Evolutionary conservation across 2,797 vertebrate genomes (phyloP).

Genomic region (Kryptopterus vitreolus): DNA sequence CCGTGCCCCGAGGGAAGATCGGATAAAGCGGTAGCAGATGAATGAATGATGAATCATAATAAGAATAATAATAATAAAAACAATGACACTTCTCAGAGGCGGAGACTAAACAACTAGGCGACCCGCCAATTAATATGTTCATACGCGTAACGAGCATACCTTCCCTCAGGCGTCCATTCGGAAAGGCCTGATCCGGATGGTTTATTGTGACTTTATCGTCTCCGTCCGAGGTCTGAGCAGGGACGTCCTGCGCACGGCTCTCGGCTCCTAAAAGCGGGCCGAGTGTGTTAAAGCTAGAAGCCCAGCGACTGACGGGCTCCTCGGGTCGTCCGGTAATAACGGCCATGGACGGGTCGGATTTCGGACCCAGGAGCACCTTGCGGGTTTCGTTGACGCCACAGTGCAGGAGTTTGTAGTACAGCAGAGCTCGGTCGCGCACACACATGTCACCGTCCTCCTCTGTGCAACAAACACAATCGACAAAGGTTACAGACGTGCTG

Average conservation of each 20-base stretch:
- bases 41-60: too few relatives aligned
- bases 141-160: background rate
- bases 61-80: too few relatives aligned
- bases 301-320: constrained; percentile 83
- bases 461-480: constrained; percentile 50
- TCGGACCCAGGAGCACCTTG: constrained; percentile 80
- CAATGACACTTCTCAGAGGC: too few relatives aligned
- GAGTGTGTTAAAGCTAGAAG: constrained; percentile 84
- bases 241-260: constrained; percentile 63
- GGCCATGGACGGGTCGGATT: constrained; percentile 86
- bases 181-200: background rate
- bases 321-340: constrained; percentile 81
- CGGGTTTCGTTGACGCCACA: constrained; percentile 78
- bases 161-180: background rate
- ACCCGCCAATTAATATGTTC: too few relatives aligned
- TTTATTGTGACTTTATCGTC: background rate
- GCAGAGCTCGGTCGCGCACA: constrained; percentile 85
- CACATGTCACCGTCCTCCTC: constrained; percentile 93
- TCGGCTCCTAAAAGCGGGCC: constrained; percentile 74
- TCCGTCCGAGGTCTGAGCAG: constrained; percentile 15
- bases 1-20: too few relatives aligned
- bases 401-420: constrained; percentile 89
- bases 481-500: background rate
- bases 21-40: too few relatives aligned
- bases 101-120: too few relatives aligned